phyloP scores from a whole-genome alignment of 2,888 invertebrate species.

The Muschampia plurimacula region DNA sequence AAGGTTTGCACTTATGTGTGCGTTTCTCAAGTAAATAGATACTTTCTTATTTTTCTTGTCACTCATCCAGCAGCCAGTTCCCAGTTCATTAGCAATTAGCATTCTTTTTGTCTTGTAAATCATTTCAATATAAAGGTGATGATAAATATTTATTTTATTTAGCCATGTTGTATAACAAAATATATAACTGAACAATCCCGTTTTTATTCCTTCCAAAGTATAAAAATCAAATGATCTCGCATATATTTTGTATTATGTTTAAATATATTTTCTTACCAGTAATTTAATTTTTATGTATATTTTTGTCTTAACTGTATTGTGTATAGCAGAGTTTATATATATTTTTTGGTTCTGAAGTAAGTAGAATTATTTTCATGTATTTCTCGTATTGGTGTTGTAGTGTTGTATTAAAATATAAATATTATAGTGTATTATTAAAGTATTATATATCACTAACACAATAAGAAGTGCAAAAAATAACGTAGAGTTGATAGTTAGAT shows the following conservation, averaged over 20 bases:
- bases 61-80: no score
- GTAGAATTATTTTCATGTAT: background rate
- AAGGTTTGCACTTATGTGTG: no score
- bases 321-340: constrained; percentile 1
- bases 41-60: no score
- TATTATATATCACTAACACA: constrained; percentile 16
- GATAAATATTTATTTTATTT: no score
- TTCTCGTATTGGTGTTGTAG: constrained; percentile 20
- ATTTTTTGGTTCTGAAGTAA: background rate
- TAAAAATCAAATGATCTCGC: constrained; percentile 6
- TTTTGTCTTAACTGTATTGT: constrained; percentile 2
- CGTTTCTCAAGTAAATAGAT: no score
- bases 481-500: constrained; percentile 21
- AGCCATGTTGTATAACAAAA: no score
- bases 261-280: background rate
- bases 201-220: background rate
- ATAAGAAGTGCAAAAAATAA: constrained; percentile 10
- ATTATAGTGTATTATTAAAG: background rate
- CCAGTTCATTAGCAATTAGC: no score
- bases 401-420: background rate
- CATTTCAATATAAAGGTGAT: no score
- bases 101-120: no score
- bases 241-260: constrained; percentile 4
- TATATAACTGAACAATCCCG: background rate
- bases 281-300: background rate